These are phyloP conservation scores for Carcinoscorpius rotundicauda DNA, from an alignment of 1,140 invertebrate species.

Conservation along the genomic window DNA sequence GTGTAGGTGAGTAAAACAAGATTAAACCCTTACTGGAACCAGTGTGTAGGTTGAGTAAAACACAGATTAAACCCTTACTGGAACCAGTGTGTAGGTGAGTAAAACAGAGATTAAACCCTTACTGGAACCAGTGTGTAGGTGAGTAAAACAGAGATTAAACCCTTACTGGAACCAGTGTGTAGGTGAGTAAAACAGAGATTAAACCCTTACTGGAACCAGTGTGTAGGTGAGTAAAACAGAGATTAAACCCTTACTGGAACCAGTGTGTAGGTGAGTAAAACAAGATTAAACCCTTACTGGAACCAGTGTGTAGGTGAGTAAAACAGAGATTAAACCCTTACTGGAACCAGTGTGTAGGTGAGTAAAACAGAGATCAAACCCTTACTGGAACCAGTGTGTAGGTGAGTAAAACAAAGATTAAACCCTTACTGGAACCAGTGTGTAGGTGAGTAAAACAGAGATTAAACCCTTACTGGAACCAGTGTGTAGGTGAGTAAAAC, in stretches of 20 bases:
- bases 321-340: slow-evolving; percentile 29
- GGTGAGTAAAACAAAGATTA: slow-evolving; percentile 24
- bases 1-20: slow-evolving; percentile 38
- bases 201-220: slow-evolving; percentile 53
- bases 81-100: slow-evolving; percentile 52
- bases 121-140: slow-evolving; percentile 57
- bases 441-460: slow-evolving; percentile 33
- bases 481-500: slow-evolving; percentile 44
- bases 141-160: slow-evolving; percentile 8
- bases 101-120: slow-evolving; percentile 21
- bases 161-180: slow-evolving; percentile 61
- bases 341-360: slow-evolving; percentile 55
- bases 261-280: slow-evolving; percentile 46
- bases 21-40: slow-evolving; percentile 46
- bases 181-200: slow-evolving; percentile 24
- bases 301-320: slow-evolving; percentile 52
- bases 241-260: slow-evolving; percentile 44
- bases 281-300: slow-evolving; percentile 37
- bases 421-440: slow-evolving; percentile 57
- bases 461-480: slow-evolving; percentile 46
- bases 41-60: slow-evolving; percentile 45
- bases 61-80: slow-evolving; percentile 36
- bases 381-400: slow-evolving; percentile 59
- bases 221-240: slow-evolving; percentile 38
- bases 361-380: slow-evolving; percentile 5